These are phyloP conservation scores for Myripristis jacobus DNA, from an alignment of 2,797 vertebrate species.

Conservation along the genomic window DNA sequence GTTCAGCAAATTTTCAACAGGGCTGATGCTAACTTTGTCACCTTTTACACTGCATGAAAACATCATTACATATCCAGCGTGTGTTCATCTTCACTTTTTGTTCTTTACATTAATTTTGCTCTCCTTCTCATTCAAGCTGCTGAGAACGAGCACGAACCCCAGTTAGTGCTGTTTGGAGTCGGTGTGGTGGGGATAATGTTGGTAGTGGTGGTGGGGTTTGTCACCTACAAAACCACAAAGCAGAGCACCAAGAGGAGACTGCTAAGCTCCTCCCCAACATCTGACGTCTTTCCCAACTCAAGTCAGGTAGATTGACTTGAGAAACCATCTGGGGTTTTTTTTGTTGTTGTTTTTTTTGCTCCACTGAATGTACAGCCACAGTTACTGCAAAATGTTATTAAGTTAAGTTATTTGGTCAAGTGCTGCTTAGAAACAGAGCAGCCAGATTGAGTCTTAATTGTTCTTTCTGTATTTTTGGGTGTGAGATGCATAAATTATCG, in stretches of 20 bases:
- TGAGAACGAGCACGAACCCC: rapidly evolving
- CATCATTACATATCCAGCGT: neutral
- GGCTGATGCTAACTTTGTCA: neutral
- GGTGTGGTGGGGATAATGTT: rapidly evolving
- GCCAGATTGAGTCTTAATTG: too few relatives aligned
- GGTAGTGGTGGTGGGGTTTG: neutral
- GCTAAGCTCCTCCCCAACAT: neutral
- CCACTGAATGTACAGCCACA: neutral
- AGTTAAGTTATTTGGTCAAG: too few relatives aligned
- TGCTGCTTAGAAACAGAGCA: too few relatives aligned
- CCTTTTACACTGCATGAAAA: neutral
- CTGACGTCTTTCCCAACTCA: slow-evolving; percentile 10
- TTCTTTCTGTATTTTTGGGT: too few relatives aligned
- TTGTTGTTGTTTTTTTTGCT: too few relatives aligned
- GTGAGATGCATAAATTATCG: too few relatives aligned
- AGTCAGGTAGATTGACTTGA: slow-evolving; percentile 48
- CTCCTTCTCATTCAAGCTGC: neutral
- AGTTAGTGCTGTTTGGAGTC: slow-evolving; percentile 8
- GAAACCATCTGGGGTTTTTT: neutral
- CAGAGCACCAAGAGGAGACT: slow-evolving; percentile 29
- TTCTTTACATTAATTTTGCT: neutral
- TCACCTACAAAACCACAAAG: slow-evolving; percentile 62
- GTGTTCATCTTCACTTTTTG: slow-evolving; percentile 1
- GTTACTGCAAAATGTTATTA: neutral
- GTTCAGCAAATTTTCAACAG: neutral